These are phyloP conservation scores for Propithecus perrieri DNA, from an alignment of 2,797 vertebrate genomes.

Conservation along the genomic window DNA sequence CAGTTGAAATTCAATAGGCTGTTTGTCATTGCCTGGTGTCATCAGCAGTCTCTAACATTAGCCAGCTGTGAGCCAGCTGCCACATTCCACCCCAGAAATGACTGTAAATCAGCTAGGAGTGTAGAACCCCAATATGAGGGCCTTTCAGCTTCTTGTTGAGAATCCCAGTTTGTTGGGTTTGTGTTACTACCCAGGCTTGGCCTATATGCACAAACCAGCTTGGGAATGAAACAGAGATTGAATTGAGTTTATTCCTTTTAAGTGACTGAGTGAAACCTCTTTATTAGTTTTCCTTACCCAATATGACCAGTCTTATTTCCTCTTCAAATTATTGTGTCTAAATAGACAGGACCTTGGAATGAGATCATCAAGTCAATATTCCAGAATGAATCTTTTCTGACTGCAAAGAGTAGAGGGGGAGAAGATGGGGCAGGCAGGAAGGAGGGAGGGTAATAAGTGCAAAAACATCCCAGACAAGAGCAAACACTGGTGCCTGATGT, in stretches of 20 bases:
- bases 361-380: constrained; percentile 76
- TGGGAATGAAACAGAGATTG: constrained; percentile 74
- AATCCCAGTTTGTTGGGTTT: constrained; percentile 37
- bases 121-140: neutral
- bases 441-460: constrained; percentile 39
- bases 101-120: neutral
- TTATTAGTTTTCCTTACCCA: constrained; percentile 79
- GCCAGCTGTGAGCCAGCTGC: constrained; percentile 31
- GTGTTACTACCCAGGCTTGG: constrained; percentile 51
- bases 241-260: constrained; percentile 75
- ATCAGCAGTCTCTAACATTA: neutral
- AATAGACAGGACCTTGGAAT: constrained; percentile 71
- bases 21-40: constrained; percentile 38
- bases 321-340: constrained; percentile 80
- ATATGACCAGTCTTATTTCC: constrained; percentile 77
- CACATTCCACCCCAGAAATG: constrained; percentile 37
- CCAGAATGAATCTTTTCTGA: constrained; percentile 71
- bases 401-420: constrained; percentile 36
- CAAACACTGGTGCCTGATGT: constrained; percentile 47
- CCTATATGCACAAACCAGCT: constrained; percentile 44
- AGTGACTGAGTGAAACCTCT: constrained; percentile 67
- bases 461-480: constrained; percentile 66
- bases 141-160: constrained; percentile 25
- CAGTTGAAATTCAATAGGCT: constrained; percentile 54
- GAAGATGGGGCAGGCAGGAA: neutral